Evolutionary conservation across 2,797 vertebrate genomes (phyloP), one percentile per base, ranked within the genome.

Genomic region (Microcaecilia unicolor): DNA sequence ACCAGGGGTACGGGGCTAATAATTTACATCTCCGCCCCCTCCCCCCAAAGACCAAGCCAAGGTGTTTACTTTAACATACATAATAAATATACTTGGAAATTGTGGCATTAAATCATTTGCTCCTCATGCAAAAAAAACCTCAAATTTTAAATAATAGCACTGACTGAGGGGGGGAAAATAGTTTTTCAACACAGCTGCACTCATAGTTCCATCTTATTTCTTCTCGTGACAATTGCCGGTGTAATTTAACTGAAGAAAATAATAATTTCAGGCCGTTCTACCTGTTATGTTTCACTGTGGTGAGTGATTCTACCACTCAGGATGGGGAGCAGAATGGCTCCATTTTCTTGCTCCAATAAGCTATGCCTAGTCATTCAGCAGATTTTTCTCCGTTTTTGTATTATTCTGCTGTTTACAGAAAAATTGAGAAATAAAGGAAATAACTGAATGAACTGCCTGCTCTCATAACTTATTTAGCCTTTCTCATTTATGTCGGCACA

Each of bases 281-380:
- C 50, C 38, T 54, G 52, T 64, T 63, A 55, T 47, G 70, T 78
- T 62, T 79, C 71, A 77, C 63, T 36, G 2, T 15, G 9, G 61
- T 64, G 70, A 78, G 57, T 41, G 61, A 72, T 76, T 78, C 58
- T 69, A 57, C 69, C 64, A 74, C 53, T 78, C 5, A 23, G 65
- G 63, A 56, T 77, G 44, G 51, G 45, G 28, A 37, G 11, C 8
- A 13, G 48, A 74, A 68, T 46, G 55, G 51, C 43, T 81, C n/a
- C 76, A 37, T 75, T 75, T 81, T 72, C 70, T 67, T 77, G 77
- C 78, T 73, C 62, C 64, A 35, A 58, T 77, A 76, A 78, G 56
- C 72, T 70, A 72, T 44, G 31, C 68, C 64, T 70, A 41, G 29
- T 62, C 67, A 47, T 68, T 79, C 57, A 53, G 34, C 49, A 65